Evolutionary conservation across 2,797 vertebrate species (phyloP), one percentile per base, ranked within the genome.

Genomic region (Malacoctenus gilli): DNA sequence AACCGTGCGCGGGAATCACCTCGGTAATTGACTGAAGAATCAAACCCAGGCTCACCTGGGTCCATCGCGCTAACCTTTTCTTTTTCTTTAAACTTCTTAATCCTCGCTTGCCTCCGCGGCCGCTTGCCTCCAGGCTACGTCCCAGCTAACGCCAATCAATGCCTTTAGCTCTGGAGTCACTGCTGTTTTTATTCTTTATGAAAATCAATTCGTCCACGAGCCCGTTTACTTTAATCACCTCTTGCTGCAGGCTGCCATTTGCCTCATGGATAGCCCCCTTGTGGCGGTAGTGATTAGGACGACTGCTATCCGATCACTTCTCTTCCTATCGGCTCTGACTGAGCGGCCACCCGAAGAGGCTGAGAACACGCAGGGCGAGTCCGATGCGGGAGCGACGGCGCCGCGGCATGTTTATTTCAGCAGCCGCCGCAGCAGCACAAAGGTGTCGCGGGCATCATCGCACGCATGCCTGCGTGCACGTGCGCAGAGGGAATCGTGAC

Each of bases 151-250:
- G 1, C 23, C 30, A 56, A 85, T 84, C 72, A 51, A 80, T 83
- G 21, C 25, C 40, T 46, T 37, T 64, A 60, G 75, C 19, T 18
- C 68, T 13, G 40, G 59, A 7, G 52, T 47, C 9, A 51, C 62
- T 19, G 10, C 47, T 70, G 69, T 57, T 72, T 65, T 77, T 49
- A 74, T 83, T 57, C 71, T 65, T 77, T 49, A 74, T 83, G 63
- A 66, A 85, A 85, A 83, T 85, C 86, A 68, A 80, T 81, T 41
- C 68, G 73, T 77, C 76, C 46, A 64, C 78, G 64, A 36, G 58
- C 30, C 28, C 12, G 10, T 59, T 75, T 65, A 41, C 52, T 83
- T 72, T 82, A 79, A 82, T 71, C 72, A 78, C 77, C 44, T 79
- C 51, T 79, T 52, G 67, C 64, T n/a, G 52, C 50, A 18, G 56